Evolutionary conservation across 2,797 vertebrate genomes (phyloP).

Genomic region (Scolopax rusticola): DNA sequence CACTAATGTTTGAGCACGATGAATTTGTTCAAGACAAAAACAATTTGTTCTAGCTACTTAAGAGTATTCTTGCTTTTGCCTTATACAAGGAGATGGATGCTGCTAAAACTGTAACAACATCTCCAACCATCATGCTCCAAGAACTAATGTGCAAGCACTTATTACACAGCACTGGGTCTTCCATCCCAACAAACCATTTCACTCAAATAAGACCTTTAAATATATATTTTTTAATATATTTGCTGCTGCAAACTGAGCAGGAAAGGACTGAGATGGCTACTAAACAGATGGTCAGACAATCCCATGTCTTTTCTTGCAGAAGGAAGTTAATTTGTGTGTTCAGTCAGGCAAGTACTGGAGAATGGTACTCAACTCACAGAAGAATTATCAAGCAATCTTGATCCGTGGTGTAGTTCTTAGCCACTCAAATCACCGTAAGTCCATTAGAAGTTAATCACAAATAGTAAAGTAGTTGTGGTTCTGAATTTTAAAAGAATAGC

Average conservation of each 20-base stretch:
- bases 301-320: background rate
- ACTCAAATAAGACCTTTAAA: background rate
- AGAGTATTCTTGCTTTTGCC: background rate
- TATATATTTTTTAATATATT: background rate
- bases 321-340: background rate
- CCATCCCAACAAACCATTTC: background rate
- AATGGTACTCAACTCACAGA: background rate
- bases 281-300: background rate
- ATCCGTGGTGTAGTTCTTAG: background rate
- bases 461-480: background rate
- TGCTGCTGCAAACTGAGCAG: background rate
- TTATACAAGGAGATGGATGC: background rate
- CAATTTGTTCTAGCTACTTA: background rate
- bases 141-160: background rate
- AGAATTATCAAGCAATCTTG: background rate
- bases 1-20: background rate
- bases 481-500: background rate
- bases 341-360: background rate
- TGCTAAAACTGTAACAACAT: no score
- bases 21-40: background rate
- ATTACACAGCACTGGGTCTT: background rate
- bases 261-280: background rate
- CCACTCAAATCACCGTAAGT: background rate
- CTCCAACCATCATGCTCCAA: background rate
- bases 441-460: constrained; percentile 19